Percentiles rank a stretch among this genome's conserved stretches.
These are phyloP conservation scores for Dendropsophus ebraccatus DNA, from an alignment of 2,113 vertebrate species.

Conservation along the genomic window DNA sequence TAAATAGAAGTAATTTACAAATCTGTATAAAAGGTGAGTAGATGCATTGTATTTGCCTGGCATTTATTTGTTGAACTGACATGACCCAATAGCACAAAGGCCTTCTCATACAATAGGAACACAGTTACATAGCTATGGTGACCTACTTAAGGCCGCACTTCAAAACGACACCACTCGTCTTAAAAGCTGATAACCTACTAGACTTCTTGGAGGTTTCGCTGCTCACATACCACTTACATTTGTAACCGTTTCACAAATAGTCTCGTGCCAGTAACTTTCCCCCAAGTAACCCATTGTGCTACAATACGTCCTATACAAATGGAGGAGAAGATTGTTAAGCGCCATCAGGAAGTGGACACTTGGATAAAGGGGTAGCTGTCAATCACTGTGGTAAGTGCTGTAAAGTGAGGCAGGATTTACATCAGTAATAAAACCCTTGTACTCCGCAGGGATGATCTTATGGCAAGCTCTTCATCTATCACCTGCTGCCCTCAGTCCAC, in stretches of 20 bases:
- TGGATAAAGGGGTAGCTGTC: too few species aligned
- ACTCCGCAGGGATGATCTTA: too few species aligned
- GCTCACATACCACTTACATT: neutral
- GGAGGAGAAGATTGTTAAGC: neutral
- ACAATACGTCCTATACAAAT: neutral
- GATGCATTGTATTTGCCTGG: neutral
- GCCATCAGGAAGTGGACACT: too few species aligned
- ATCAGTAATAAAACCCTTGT: too few species aligned
- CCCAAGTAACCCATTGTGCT: neutral
- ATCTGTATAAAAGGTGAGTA: neutral
- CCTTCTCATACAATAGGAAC: neutral
- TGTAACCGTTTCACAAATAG: neutral
- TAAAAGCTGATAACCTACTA: neutral
- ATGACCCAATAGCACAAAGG: neutral
- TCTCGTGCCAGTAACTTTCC: neutral
- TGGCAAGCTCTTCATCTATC: too few species aligned
- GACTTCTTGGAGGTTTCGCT: neutral
- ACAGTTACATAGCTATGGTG: neutral
- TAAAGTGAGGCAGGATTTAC: too few species aligned
- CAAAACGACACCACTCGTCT: neutral
- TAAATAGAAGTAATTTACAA: too few species aligned
- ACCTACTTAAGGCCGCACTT: neutral
- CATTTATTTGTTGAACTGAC: neutral
- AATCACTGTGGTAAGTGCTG: too few species aligned
- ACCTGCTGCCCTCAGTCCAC: too few species aligned